Base-by-base conservation (phyloP, 2,888 invertebrate species). In the Orgyia antiqua region DNA sequence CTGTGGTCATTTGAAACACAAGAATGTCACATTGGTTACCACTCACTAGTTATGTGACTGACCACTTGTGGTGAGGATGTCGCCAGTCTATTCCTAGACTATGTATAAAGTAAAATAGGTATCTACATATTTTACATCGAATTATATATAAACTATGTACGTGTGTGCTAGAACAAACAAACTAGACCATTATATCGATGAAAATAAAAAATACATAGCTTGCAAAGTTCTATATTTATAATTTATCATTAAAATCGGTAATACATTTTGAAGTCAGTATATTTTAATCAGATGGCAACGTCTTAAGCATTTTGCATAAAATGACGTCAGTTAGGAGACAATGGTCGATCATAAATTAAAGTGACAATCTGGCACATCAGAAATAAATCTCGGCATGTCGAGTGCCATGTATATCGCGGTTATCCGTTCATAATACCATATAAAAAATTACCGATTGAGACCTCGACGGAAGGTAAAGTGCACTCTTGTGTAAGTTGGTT, bases 311-410 rank as follows among this genome's bases (percentile, higher is more conserved):
- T n/a, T n/a, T 65, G 65, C 63, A 66, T 58, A 65, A 65, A 66
- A 65, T 80, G 75, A 80, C 75, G 79, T 80, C 83, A 83, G 54
- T 58, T 57, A 65, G 50, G 70, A 79, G 68, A 83, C 83, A 84
- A 86, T 82, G 79, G 76, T 49, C 55, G 72, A 76, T 77, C 75
- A 82, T 86, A 79, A 82, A 83, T 86, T 70, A 79, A 66, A 67
- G 70, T 82, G 82, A 78, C 82, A 82, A 73, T 76, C 71, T 72
- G 76, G 73, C 77, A 76, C 77, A 74, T 80, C 67, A 73, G 70
- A 74, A 74, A 86, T 86, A 83, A 86, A 84, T 84, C 79, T 83
- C 64, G 45, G 55, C 63, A 70, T 73, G 79, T 78, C 69, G 56
- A 54, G 65, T 69, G 71, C 74, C 79, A 56, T 73, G 73, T 77